phyloP scores from a whole-genome alignment of 2,797 vertebrate species.

The Knipowitschia caucasica region DNA sequence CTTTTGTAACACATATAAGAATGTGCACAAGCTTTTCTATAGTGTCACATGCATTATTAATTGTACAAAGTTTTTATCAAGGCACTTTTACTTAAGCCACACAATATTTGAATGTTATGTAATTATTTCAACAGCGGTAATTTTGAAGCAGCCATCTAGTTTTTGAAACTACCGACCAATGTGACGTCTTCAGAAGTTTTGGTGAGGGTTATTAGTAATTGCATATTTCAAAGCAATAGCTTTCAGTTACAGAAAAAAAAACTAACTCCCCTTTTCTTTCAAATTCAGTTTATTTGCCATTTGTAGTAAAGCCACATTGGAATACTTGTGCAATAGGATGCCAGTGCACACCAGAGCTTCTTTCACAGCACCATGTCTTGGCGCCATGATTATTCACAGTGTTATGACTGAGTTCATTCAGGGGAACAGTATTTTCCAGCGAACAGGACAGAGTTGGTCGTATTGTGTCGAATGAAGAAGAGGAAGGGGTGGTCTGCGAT shows the following conservation, averaged over 20 bases:
- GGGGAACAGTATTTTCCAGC: conserved; percentile 79
- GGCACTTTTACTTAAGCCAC: no score
- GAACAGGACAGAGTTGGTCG: conserved; percentile 79
- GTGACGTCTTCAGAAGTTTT: neutral
- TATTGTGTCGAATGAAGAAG: conserved; percentile 85
- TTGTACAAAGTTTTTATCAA: no score
- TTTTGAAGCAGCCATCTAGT: neutral
- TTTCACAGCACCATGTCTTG: no score
- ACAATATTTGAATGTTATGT: no score
- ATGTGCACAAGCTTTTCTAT: neutral
- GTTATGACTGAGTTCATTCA: neutral
- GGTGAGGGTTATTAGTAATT: conserved; percentile 1
- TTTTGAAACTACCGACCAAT: no score
- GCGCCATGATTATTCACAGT: no score
- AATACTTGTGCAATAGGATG: no score
- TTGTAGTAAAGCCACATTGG: no score
- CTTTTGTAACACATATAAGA: no score
- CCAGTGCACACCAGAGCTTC: no score
- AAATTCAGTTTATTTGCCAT: no score
- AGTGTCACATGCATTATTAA: neutral
- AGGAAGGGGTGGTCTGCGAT: conserved; percentile 87
- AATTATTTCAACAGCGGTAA: neutral
- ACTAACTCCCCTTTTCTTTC: neutral
- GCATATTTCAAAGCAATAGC: neutral
- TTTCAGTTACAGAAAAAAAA: neutral